Base-by-base conservation (phyloP, 2,113 vertebrate species). In the Terrapene triunguis region DNA sequence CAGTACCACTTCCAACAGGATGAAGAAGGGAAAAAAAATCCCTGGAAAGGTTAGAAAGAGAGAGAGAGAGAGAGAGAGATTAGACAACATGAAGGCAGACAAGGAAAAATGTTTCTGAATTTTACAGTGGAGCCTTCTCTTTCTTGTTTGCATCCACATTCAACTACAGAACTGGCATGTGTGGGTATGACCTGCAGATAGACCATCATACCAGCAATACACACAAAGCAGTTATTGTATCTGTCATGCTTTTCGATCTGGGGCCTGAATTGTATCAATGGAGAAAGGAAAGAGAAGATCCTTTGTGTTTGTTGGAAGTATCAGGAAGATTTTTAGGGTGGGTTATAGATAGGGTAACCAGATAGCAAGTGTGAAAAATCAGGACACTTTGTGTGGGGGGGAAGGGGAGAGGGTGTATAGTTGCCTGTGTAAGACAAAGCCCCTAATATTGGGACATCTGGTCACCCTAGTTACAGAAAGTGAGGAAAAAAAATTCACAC, bases 21-120 rank as follows among this genome's bases (percentile, higher is more conserved):
- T 95, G 92, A 97, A 97, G 82, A 95, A 65, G 62, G 62, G 44
- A 8, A 82, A 93, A 76, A 62, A 51, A 25, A 88, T 95, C 57
- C 65, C 90, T 83, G 4, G 32, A 38, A 89, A 80, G 85, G 92
- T 84, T 90, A 32, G 35, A n/a, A n/a, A n/a, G n/a, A 82, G 57
- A 59, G 57, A 62, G 57, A 44, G 42, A 44, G 42, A 59, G 27
- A 80, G n/a, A 53, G 74, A 79, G 12, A 89, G 51, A 88, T 47
- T 16, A 80, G 74, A 51, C 10, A 9, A 90, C 88, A 94, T 87
- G 62, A 69, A 14, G 2, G 48, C 14, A 16, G 69, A 50, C 35
- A 54, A 90, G 38, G 38, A 85, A 83, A 55, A 86, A 74, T 1
- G 82, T 76, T 90, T 93, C 13, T 8, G 59, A 51, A 53, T 7